Evolutionary conservation across 2,888 invertebrate genomes (phyloP).

Genomic region (Anoplius nigerrimus): DNA sequence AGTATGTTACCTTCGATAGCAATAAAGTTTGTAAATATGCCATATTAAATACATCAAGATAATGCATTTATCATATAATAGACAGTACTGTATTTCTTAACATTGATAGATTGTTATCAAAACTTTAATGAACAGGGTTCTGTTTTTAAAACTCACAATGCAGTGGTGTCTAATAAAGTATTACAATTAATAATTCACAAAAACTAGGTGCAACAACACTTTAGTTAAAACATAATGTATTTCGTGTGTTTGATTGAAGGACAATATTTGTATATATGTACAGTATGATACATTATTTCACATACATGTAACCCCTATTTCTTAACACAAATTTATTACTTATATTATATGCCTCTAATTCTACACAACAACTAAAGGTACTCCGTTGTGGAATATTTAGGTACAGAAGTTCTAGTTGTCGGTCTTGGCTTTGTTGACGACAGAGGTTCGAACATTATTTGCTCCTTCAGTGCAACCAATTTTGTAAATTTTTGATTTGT

Average conservation of each 20-base stretch:
- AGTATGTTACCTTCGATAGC: constrained; percentile 5
- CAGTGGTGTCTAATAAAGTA: constrained; percentile 3
- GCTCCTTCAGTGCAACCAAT: constrained; percentile 73
- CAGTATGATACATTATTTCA: constrained; percentile 55
- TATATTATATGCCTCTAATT: neutral
- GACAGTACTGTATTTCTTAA: constrained; percentile 4
- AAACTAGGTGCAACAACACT: too few species aligned
- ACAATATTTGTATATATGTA: constrained; percentile 37
- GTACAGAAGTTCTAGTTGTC: constrained; percentile 79
- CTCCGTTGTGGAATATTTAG: constrained; percentile 83
- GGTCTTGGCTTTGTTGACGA: constrained; percentile 76
- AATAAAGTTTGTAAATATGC: constrained; percentile 38
- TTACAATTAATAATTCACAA: neutral
- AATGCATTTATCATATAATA: constrained; percentile 15
- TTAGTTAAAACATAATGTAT: constrained; percentile 15
- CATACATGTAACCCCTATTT: neutral
- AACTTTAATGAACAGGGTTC: constrained; percentile 1
- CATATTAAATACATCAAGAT: constrained; percentile 19
- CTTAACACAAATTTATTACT: constrained; percentile 12
- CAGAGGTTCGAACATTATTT: constrained; percentile 79
- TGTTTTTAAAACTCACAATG: constrained; percentile 22
- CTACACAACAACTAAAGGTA: constrained; percentile 69
- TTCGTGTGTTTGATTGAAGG: constrained; percentile 31
- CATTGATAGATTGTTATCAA: constrained; percentile 1
- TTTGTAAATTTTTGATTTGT: constrained; percentile 66